These are phyloP conservation scores for Pollicipes pollicipes DNA, from an alignment of 1,140 invertebrate species.

Conservation along the genomic window DNA sequence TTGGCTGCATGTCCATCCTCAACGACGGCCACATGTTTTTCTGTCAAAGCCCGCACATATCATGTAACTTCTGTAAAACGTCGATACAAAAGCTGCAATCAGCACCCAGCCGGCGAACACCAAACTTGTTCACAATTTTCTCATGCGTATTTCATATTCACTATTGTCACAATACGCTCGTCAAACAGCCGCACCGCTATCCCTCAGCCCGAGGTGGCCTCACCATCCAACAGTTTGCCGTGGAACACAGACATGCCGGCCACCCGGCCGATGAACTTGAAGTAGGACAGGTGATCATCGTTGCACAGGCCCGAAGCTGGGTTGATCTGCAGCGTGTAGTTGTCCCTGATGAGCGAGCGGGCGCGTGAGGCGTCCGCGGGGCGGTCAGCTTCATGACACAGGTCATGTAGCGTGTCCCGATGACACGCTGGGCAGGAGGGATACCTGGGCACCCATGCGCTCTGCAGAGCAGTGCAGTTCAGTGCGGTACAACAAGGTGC, in stretches of 20 bases:
- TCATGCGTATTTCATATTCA: not conserved
- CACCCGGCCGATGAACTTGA: slow-evolving; percentile 94
- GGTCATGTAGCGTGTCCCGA: no score
- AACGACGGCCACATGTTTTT: no score
- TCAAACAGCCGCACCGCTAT: no score
- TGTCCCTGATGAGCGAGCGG: slow-evolving; percentile 54
- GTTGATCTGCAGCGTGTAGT: slow-evolving; percentile 98
- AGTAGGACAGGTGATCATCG: slow-evolving; percentile 93
- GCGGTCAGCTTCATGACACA: no score
- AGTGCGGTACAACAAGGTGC: no score
- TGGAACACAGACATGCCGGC: slow-evolving; percentile 98
- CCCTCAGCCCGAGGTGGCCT: not conserved
- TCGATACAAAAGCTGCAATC: not conserved
- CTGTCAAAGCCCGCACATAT: no score
- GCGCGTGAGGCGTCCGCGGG: no score
- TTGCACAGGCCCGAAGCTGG: slow-evolving; percentile 91
- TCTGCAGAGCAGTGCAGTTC: no score
- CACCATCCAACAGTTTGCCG: slow-evolving; percentile 87
- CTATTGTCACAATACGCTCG: not conserved
- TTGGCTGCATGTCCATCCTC: no score
- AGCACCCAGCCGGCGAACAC: not conserved
- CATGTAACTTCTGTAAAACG: slow-evolving; percentile 3
- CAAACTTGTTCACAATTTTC: not conserved
- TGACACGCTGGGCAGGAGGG: no score
- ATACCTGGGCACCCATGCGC: no score